A percentile compares a stretch with the other conserved stretches of the same genome.
Evolutionary conservation across 2,888 invertebrate species (phyloP).

Genomic region (Acleris holmiana): DNA sequence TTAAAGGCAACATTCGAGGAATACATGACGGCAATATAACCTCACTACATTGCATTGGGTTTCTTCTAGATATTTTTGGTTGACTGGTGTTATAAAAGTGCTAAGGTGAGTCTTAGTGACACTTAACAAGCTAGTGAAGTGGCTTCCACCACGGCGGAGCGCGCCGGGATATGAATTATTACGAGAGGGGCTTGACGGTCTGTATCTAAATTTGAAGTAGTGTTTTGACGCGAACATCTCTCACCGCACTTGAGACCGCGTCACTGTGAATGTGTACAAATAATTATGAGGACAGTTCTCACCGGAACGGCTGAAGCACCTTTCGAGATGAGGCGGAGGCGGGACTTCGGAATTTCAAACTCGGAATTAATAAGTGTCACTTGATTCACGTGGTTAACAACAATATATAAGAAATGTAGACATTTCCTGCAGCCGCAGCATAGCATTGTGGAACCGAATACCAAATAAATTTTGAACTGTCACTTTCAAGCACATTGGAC

Average conservation of each 20-base stretch:
- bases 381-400: slow-evolving; percentile 17
- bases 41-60: slow-evolving; percentile 16
- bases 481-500: slow-evolving; percentile 13
- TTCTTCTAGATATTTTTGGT: slow-evolving; percentile 44
- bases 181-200: slow-evolving; percentile 52
- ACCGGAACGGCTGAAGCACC: slow-evolving; percentile 64
- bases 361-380: slow-evolving; percentile 38
- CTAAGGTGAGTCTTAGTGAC: slow-evolving; percentile 62
- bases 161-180: slow-evolving; percentile 67
- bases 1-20: slow-evolving; percentile 56
- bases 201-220: slow-evolving; percentile 69
- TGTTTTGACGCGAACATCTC: slow-evolving; percentile 60
- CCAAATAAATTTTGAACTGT: slow-evolving; percentile 25
- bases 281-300: slow-evolving; percentile 67
- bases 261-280: slow-evolving; percentile 43
- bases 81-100: slow-evolving; percentile 61
- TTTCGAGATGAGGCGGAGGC: slow-evolving; percentile 46
- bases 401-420: slow-evolving; percentile 15
- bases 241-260: slow-evolving; percentile 47
- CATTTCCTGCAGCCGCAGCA: slow-evolving; percentile 7
- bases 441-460: slow-evolving; percentile 12
- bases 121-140: slow-evolving; percentile 69
- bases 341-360: slow-evolving; percentile 31
- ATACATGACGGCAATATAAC: slow-evolving; percentile 44
- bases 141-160: slow-evolving; percentile 58